Evolutionary conservation across 2,113 vertebrate species (phyloP).

Genomic region (Oncorhynchus kisutch): DNA sequence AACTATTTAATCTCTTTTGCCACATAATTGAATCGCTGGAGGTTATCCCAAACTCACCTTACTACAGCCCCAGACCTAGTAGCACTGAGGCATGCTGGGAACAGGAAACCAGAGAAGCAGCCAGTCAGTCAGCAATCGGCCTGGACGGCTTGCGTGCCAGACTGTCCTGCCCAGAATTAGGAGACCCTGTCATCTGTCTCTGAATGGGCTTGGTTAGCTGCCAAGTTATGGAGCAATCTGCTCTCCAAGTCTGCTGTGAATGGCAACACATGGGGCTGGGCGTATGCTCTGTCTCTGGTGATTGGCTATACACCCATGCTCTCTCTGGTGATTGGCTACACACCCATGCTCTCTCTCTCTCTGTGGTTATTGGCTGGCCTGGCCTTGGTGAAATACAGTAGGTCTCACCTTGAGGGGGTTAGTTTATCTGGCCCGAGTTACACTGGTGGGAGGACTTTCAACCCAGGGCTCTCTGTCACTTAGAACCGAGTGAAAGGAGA

Average conservation of each 20-base stretch:
- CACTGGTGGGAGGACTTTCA: too few species aligned
- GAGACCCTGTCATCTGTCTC: conserved; percentile 40
- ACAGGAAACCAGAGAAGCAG: neutral
- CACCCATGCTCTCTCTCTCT: neutral
- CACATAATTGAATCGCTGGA: conserved; percentile 59
- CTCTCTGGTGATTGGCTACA: conserved; percentile 19
- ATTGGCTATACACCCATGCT: neutral
- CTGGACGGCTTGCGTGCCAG: conserved; percentile 31
- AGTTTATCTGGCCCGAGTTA: too few species aligned
- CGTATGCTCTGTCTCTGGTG: neutral
- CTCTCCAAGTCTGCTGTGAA: conserved; percentile 29
- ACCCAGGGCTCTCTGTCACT: too few species aligned
- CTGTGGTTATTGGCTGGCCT: conserved; percentile 17
- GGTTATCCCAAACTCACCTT: conserved; percentile 57
- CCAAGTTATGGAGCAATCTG: conserved; percentile 28
- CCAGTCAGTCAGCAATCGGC: conserved; percentile 44
- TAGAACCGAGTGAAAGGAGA: too few species aligned
- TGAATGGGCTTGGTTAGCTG: conserved; percentile 16
- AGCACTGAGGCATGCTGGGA: neutral
- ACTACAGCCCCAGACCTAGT: conserved; percentile 34
- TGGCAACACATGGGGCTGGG: conserved; percentile 5
- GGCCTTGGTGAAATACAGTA: neutral
- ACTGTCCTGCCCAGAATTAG: conserved; percentile 41
- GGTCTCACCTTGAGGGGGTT: too few species aligned
- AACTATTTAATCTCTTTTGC: conserved; percentile 63